Base-by-base conservation (phyloP, 2,113 vertebrate genomes). In the Scophthalmus maximus region DNA sequence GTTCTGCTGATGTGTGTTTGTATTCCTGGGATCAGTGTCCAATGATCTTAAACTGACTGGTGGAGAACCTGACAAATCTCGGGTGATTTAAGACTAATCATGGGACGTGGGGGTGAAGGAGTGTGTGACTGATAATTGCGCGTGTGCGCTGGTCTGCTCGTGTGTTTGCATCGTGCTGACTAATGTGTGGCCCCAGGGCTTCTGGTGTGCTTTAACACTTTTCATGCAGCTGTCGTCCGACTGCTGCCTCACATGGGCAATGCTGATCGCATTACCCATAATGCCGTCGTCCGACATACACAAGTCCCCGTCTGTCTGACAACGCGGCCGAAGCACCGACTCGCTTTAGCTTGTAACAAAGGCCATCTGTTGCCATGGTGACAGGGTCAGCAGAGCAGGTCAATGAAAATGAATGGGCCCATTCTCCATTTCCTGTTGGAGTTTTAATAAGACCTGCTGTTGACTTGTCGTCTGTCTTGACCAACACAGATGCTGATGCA, bases 151-250 rank as follows among this genome's bases (percentile, higher is more conserved):
- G 6, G 38, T 15, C 15, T 47, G 52, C 40, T 30, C 17, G 32
- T 69, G 58, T 57, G 40, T 86, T 71, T 86, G 87, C 81, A 78
- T 87, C 26, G 0, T 84, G 66, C 86, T 82, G 81, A 90, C 86
- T 90, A 90, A 91, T 84, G 63, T 76, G 62, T 63, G 74, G 63
- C 82, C 81, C 29, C 17, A 80, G 83, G 72, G 76, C 66, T 86
- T 84, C 77, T 79, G 81, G 76, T 86, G 78, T 78, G 83, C 76
- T 74, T 76, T 85, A 85, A 91, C 85, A 64, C 60, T 68, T n/a
- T n/a, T 22, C 30, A 82, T 25, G 50, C 55, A 50, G 5, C 66
- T 67, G 79, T 83, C 52, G n/a, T 47, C 60, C 32, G 40, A 59
- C 58, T 22, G 12, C 67, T 76, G 63, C 79, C 47, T 27, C 10